These are phyloP conservation scores for Macroramphosus scolopax DNA, from an alignment of 2,797 vertebrate species.

Conservation along the genomic window DNA sequence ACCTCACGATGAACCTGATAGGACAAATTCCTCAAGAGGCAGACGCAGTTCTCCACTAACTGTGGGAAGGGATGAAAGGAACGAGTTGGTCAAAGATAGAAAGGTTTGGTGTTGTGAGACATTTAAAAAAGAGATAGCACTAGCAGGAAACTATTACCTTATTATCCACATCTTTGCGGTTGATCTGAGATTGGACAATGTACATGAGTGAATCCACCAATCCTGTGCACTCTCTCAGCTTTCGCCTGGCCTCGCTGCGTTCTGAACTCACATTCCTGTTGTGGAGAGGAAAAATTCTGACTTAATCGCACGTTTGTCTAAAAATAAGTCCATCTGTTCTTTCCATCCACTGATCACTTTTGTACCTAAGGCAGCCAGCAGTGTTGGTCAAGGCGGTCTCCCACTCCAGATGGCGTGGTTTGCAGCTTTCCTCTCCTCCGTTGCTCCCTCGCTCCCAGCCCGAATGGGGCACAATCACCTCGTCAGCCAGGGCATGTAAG, in stretches of 20 bases:
- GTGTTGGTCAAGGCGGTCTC: constrained; percentile 95
- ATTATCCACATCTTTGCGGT: constrained; percentile 92
- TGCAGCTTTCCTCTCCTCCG: constrained; percentile 86
- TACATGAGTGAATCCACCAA: constrained; percentile 95
- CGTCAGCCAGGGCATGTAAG: constrained; percentile 88
- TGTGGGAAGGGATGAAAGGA: constrained; percentile 48
- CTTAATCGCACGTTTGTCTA: constrained; percentile 40
- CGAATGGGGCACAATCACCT: constrained; percentile 91
- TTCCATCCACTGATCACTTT: constrained; percentile 1
- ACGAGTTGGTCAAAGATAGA: not conserved
- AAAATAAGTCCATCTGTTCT: constrained; percentile 33
- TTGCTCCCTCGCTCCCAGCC: constrained; percentile 88
- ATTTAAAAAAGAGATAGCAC: not conserved
- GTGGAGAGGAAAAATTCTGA: constrained; percentile 21
- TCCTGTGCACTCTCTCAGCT: constrained; percentile 91
- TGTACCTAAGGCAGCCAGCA: constrained; percentile 94
- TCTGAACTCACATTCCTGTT: constrained; percentile 96
- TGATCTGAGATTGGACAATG: constrained; percentile 91
- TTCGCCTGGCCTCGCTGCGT: constrained; percentile 91
- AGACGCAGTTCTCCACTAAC: constrained; percentile 96
- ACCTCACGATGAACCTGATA: constrained; percentile 96
- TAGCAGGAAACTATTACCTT: constrained; percentile 85
- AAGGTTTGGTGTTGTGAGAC: not conserved
- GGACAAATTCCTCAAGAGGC: constrained; percentile 93
- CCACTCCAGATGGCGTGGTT: constrained; percentile 95